Evolutionary conservation across 2,113 vertebrate species (phyloP), one percentile per base, ranked within the genome.

Genomic region (Coryphaenoides rupestris): DNA sequence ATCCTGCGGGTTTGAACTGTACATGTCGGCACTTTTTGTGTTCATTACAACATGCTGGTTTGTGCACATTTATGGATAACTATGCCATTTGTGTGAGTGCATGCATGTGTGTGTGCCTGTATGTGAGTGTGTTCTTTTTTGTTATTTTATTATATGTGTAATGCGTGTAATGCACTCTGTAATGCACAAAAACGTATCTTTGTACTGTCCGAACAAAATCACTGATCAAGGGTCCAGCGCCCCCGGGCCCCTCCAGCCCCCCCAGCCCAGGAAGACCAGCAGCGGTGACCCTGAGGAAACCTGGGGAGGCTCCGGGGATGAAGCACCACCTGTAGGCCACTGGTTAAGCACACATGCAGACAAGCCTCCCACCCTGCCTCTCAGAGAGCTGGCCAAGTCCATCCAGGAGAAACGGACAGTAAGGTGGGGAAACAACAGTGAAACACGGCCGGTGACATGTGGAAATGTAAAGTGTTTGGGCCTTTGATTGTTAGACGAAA

Each of bases 211-310:
- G 70, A 78, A 61, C 0, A 82, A 85, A 69, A 87, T 86, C 68
- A 89, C 65, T 22, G 75, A 83, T n/a, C 83, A 80, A 75, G 74
- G 87, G 69, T 88, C 88, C 63, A 89, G 86, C 53, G 21, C 74
- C 50, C 74, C 50, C 77, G 84, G 70, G 77, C 74, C 55, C 47
- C 40, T n/a, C 58, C 9, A 40, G 33, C 73, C n/a, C 50, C 65
- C 3, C 19, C 47, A n/a, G 75, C 70, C 22, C 21, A 10, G 60
- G 67, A 26, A 46, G 33, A 58, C 50, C 62, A 58, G 17, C 19
- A 5, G 24, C 24, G 24, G 24, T 26, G 24, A 26, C 24, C 24
- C 24, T 26, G 24, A 26, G 24, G 24, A 26, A 26, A 6, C 24
- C 24, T 26, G 24, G 24, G 24, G 24, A 26, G 24, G n/a, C n/a